A percentile compares a stretch with the other conserved stretches of the same genome.
phyloP scores from a whole-genome alignment of 1,140 invertebrate species.

The Caligus rogercresseyi region DNA sequence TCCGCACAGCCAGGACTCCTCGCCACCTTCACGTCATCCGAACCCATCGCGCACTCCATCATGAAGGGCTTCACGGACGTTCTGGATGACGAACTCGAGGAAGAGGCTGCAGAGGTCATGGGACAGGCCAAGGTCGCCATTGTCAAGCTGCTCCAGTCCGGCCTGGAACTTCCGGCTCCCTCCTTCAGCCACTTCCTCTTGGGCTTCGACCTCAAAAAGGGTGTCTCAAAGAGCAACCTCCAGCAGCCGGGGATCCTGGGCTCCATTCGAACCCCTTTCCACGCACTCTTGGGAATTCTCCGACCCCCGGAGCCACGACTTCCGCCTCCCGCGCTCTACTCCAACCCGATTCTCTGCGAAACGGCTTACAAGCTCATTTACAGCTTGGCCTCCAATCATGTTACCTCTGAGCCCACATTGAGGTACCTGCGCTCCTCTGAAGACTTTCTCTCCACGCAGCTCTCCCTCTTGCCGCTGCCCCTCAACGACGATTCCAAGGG shows the following conservation, averaged over 20 bases:
- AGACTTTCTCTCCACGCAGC: slow-evolving; percentile 13
- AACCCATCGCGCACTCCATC: slow-evolving; percentile 36
- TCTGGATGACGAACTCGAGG: slow-evolving; percentile 2
- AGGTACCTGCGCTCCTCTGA: slow-evolving; percentile 14
- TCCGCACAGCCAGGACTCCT: slow-evolving; percentile 48
- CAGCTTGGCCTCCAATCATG: neutral
- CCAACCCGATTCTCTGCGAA: neutral
- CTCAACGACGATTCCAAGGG: neutral
- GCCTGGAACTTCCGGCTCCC: neutral
- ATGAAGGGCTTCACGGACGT: slow-evolving; percentile 47
- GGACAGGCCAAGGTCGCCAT: slow-evolving; percentile 1
- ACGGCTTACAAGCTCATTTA: slow-evolving; percentile 6
- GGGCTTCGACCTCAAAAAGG: slow-evolving; percentile 16
- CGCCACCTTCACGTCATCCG: slow-evolving; percentile 44
- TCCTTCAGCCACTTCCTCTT: slow-evolving; percentile 16
- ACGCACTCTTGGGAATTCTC: slow-evolving; percentile 15
- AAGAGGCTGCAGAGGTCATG: neutral
- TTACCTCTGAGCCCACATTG: slow-evolving; percentile 10
- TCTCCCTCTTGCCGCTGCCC: slow-evolving; percentile 3
- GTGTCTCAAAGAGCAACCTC: slow-evolving; percentile 6
- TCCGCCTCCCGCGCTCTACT: neutral
- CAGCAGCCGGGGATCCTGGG: slow-evolving; percentile 12
- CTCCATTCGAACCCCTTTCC: slow-evolving; percentile 11
- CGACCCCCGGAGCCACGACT: neutral
- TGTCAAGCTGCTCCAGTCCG: slow-evolving; percentile 7